Evolutionary conservation across 2,888 invertebrate genomes (phyloP).

Genomic region (Drosophila leonis): DNA sequence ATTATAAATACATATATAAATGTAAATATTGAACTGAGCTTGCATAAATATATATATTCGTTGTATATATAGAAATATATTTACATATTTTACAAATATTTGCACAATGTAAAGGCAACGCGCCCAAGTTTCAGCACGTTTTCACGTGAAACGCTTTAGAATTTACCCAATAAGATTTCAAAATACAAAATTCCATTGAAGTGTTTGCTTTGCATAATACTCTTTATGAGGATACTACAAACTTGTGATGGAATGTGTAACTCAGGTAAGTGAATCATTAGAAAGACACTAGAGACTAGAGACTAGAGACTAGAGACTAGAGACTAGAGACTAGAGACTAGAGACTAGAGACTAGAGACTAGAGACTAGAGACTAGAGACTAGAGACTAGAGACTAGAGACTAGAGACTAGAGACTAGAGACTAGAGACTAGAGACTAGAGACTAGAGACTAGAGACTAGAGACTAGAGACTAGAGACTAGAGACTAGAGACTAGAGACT

Average conservation of each 20-base stretch:
- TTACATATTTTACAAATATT: constrained; percentile 7
- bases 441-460: constrained; percentile 5
- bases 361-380: constrained; percentile 3
- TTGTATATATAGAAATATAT: neutral
- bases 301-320: neutral
- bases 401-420: constrained; percentile 3
- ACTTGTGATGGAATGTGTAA: neutral
- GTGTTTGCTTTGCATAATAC: constrained; percentile 11
- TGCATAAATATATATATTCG: neutral
- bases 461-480: constrained; percentile 1
- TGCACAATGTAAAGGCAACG: neutral
- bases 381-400: constrained; percentile 3
- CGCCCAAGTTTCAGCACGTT: constrained; percentile 11
- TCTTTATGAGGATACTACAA: neutral
- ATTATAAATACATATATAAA: neutral
- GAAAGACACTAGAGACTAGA: neutral
- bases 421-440: constrained; percentile 3
- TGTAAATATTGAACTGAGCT: neutral
- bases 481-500: neutral
- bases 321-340: constrained; percentile 3
- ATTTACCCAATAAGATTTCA: constrained; percentile 20
- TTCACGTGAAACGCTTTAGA: constrained; percentile 8
- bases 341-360: constrained; percentile 4
- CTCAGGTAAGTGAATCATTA: neutral
- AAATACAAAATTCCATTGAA: constrained; percentile 20